Conservation (phyloP, 2,113 vertebrate genomes). For the Marmota monax region DNA sequence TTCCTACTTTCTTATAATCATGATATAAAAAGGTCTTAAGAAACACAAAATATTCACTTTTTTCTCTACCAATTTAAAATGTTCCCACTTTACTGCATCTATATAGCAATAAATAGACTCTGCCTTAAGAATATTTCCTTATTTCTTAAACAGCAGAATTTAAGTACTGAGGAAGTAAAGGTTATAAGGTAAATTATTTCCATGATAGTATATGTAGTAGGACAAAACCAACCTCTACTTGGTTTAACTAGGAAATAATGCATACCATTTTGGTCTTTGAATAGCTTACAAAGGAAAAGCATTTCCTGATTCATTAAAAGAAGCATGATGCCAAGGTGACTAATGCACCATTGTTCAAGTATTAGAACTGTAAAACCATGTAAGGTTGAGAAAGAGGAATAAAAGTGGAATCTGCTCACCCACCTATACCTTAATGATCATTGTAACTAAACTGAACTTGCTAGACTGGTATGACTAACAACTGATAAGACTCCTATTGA, state of each 20-base stretch:
- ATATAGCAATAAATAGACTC: neutral
- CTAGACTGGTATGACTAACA: neutral
- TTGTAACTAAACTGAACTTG: neutral
- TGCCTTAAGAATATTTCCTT: neutral
- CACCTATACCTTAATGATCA: neutral
- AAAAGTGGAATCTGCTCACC: constrained; percentile 14
- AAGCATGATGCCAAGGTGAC: neutral
- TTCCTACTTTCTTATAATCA: constrained; percentile 15
- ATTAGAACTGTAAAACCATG: neutral
- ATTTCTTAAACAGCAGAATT: neutral
- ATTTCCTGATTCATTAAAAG: constrained; percentile 23
- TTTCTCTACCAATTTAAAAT: neutral
- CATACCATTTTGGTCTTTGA: neutral
- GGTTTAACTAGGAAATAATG: constrained; percentile 18
- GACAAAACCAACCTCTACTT: neutral
- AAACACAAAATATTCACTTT: neutral
- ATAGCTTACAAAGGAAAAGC: neutral
- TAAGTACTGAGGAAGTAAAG: neutral
- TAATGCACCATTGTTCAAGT: neutral
- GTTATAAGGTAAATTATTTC: constrained; percentile 4
- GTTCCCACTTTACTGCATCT: neutral
- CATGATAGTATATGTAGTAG: neutral
- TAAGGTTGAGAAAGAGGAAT: constrained; percentile 36
- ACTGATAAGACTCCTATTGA: neutral
- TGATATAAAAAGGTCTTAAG: neutral